Percentiles rank a stretch among this genome's conserved stretches.
Evolutionary conservation across 92 coral and sea anemone species (phyloP).

Genomic region (Zoanthus sansibaricus): DNA sequence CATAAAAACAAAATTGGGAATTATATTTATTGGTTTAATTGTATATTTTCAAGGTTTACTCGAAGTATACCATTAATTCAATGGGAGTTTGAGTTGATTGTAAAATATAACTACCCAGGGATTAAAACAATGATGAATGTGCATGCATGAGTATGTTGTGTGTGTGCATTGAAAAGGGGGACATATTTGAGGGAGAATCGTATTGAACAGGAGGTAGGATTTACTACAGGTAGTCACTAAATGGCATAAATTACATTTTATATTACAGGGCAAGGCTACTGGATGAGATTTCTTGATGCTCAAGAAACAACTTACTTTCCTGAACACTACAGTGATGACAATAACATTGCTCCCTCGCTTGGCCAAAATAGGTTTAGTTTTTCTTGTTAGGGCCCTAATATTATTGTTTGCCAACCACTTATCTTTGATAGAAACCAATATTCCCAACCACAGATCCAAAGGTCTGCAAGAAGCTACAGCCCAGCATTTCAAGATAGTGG

Average conservation of each 20-base stretch:
- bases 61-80: background rate
- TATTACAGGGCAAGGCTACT: constrained; percentile 14
- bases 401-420: background rate
- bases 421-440: background rate
- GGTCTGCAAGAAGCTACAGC: constrained; percentile 17
- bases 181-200: background rate
- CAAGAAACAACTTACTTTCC: background rate
- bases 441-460: background rate
- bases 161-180: background rate
- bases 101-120: background rate
- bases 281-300: constrained; percentile 6
- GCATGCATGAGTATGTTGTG: background rate
- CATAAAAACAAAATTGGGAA: background rate
- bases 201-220: background rate
- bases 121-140: background rate
- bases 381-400: background rate
- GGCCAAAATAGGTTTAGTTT: background rate
- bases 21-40: background rate
- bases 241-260: constrained; percentile 1
- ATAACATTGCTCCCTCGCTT: background rate
- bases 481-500: constrained; percentile 18
- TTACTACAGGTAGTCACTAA: background rate
- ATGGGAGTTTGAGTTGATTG: constrained; percentile 12
- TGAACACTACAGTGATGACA: constrained; percentile 8
- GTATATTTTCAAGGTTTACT: background rate